These are phyloP conservation scores for Varanus salvator DNA, from an alignment of 2,113 vertebrate species.

Conservation along the genomic window DNA sequence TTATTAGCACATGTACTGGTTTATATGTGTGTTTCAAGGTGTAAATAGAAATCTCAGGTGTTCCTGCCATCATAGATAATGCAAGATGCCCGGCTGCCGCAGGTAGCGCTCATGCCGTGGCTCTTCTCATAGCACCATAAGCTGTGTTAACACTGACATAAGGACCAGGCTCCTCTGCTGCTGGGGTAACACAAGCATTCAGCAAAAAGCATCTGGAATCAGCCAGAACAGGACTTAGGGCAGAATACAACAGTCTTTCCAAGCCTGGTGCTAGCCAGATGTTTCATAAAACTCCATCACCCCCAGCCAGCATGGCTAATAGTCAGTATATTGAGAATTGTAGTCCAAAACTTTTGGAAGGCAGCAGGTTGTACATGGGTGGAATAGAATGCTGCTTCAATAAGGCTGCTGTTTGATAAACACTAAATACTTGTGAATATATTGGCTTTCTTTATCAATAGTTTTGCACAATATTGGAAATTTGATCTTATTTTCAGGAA, in stretches of 20 bases:
- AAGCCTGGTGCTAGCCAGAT: background rate
- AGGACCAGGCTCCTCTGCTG: background rate
- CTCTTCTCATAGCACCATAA: background rate
- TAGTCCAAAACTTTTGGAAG: too few relatives aligned
- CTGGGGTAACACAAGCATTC: background rate
- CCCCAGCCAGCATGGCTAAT: too few relatives aligned
- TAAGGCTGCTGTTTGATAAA: background rate
- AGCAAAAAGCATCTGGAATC: background rate
- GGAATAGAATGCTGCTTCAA: background rate
- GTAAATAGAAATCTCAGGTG: too few relatives aligned
- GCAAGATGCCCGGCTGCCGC: background rate
- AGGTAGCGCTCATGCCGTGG: background rate
- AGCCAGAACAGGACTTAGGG: background rate
- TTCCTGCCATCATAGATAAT: background rate
- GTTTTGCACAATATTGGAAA: constrained; percentile 3
- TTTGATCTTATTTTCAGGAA: background rate
- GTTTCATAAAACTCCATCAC: background rate
- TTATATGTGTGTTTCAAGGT: too few relatives aligned
- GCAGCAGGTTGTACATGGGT: background rate
- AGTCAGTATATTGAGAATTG: too few relatives aligned
- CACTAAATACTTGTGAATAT: background rate
- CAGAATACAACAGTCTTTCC: background rate
- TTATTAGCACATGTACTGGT: too few relatives aligned
- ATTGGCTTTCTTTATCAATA: constrained; percentile 1
- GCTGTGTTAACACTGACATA: background rate